A percentile compares a stretch with the other conserved stretches of the same genome.
phyloP scores from a whole-genome alignment of 2,888 invertebrate genomes.

The Folsomia candida region DNA sequence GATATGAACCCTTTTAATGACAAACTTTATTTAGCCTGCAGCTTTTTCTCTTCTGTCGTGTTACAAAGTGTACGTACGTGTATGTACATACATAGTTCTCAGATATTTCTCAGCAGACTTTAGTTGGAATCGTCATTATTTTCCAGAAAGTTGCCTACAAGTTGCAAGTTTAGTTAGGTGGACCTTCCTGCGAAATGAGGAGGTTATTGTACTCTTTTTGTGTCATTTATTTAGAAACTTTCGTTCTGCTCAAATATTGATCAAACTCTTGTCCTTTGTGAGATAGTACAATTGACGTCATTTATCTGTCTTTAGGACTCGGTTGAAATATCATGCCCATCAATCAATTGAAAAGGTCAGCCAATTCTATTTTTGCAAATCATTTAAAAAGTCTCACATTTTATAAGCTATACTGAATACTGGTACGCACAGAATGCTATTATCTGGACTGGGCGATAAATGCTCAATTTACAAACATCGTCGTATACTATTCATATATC shows the following conservation, averaged over 20 bases:
- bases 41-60: background rate
- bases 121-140: no score
- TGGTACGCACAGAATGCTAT: no score
- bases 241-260: background rate
- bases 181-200: background rate
- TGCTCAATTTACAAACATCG: no score
- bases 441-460: no score
- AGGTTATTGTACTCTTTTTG: background rate
- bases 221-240: background rate
- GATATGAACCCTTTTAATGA: background rate
- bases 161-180: background rate
- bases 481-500: no score
- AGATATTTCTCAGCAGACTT: no score
- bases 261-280: background rate
- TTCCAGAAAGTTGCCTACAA: background rate
- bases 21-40: background rate
- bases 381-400: no score
- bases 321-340: background rate
- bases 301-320: background rate
- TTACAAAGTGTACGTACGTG: no score
- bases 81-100: no score
- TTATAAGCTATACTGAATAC: no score
- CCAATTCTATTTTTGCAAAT: no score
- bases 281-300: background rate
- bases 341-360: background rate